Conservation (phyloP, 2,113 vertebrate genomes). For the Chunga burmeisteri region DNA sequence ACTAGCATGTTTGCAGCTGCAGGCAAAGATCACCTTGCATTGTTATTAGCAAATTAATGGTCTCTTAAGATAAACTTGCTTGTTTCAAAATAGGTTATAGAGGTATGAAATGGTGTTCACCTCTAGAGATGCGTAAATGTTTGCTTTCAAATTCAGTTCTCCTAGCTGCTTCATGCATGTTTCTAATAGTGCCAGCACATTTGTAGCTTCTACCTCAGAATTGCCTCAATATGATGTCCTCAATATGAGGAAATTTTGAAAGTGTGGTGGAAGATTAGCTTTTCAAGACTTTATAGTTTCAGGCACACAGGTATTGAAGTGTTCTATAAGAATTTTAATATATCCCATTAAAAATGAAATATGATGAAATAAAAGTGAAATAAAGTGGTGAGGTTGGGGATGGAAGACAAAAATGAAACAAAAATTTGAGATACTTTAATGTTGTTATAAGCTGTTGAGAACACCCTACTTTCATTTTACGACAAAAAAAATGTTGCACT, state of each 20-base stretch:
- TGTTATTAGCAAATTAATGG: background rate
- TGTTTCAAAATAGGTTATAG: background rate
- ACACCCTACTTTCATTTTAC: background rate
- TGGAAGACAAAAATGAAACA: background rate
- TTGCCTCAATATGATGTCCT: background rate
- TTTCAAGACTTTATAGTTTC: background rate
- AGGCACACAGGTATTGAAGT: background rate
- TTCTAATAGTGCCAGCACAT: background rate
- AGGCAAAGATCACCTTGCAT: background rate
- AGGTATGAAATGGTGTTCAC: background rate
- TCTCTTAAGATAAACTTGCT: background rate
- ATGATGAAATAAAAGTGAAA: background rate
- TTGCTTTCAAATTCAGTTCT: background rate
- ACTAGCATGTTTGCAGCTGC: background rate
- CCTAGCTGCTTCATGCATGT: background rate
- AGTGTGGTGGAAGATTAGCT: background rate
- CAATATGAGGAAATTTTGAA: background rate
- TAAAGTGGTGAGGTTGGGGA: background rate
- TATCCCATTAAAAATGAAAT: background rate
- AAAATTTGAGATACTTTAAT: background rate
- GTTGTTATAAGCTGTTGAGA: background rate
- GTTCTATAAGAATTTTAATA: background rate
- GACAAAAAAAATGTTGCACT: background rate
- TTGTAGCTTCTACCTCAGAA: background rate
- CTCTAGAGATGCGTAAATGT: background rate